Base-by-base conservation (phyloP, 2,113 vertebrate genomes). In the Bos indicus region DNA sequence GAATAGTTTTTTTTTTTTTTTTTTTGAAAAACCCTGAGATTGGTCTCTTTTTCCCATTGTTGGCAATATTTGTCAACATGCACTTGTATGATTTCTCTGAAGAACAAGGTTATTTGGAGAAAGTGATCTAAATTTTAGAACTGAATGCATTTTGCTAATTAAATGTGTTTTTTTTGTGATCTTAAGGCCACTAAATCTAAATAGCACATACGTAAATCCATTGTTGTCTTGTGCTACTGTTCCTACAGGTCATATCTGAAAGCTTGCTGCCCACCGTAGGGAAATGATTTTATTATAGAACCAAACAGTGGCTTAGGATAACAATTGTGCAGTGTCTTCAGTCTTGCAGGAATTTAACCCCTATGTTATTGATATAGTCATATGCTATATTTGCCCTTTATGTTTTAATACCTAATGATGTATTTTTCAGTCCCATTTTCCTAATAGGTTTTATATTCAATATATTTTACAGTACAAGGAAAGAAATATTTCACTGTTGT, bases 71-170 rank as follows among this genome's bases (percentile, higher is more conserved):
- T 78, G 51, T 88, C 91, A 97, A 93, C 12, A 82, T 71, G 93
- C 56, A 40, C 59, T 95, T 96, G 33, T 28, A 64, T 90, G 51
- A 62, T 95, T 94, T 62, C 60, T 95, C 9, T 94, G 77, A 92
- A 97, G 33, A 93, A 71, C 17, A 93, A 95, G 60, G n/a, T 62
- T 95, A 94, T 95, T 97, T 96, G n/a, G 71, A 87, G 43, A 97
- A 98, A 95, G 54, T 77, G 43, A 96, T 96, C 60, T 95, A 54
- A 88, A 91, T 97, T 95, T 97, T 97, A 94, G 40, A 93, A 83
- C 25, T 94, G 13, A 94, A 97, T 93, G 82, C 80, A 84, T 26
- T 85, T 54, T 54, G 80, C 43, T 96, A 92, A 93, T 96, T 97
- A 95, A 97, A 94, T 95, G 25, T 86, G 43, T 10, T 74, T 51